Evolutionary conservation across 2,797 vertebrate species (phyloP).

Genomic region (Perodicticus potto): DNA sequence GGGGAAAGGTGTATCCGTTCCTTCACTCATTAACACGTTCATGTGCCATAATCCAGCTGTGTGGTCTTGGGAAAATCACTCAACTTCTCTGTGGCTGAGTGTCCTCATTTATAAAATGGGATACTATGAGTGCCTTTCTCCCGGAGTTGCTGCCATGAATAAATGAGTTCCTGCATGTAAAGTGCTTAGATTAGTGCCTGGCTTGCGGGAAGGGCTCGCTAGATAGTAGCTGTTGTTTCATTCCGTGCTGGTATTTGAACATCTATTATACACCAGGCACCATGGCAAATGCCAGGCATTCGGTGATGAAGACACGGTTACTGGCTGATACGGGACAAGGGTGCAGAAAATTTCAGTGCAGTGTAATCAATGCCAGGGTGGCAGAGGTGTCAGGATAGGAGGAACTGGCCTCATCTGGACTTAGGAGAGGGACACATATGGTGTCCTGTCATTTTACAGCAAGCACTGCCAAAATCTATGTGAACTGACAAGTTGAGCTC

Average conservation of each 20-base stretch:
- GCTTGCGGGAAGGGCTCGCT: background rate
- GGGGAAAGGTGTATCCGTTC: background rate
- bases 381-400: background rate
- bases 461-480: background rate
- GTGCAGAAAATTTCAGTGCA: background rate
- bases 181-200: background rate
- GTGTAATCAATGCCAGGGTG: background rate
- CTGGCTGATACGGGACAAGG: background rate
- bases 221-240: background rate
- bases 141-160: background rate
- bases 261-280: background rate
- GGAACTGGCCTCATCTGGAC: background rate
- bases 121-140: background rate
- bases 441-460: background rate
- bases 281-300: background rate
- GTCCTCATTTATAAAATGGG: conserved; percentile 8
- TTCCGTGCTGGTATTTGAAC: background rate
- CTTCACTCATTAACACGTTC: background rate
- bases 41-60: background rate
- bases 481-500: background rate
- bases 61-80: background rate
- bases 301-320: background rate
- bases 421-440: background rate
- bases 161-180: background rate
- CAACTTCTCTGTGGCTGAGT: background rate